Base-by-base conservation (phyloP, 2,113 vertebrate species). In the Oncorhynchus nerka region DNA sequence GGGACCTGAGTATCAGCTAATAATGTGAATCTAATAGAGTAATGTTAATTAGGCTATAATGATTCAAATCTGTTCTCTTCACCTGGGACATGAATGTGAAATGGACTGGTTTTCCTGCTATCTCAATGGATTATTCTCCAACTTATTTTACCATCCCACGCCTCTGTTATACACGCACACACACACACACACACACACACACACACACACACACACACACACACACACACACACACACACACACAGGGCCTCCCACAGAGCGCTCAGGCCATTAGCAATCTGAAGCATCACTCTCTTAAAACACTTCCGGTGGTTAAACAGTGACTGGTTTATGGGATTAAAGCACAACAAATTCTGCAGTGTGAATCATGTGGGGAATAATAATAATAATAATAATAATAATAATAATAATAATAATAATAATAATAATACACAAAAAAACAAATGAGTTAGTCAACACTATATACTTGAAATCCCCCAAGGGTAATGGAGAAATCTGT, bases 251-350 rank as follows among this genome's bases (percentile, higher is more conserved):
- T 32, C 73, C 62, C 22, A 71, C 68, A 68, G 48, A 66, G 26
- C 15, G 26, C 49, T 73, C 0, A 22, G 48, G 74, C 76, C 57
- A 79, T 86, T 83, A 84, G 76, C 71, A 68, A 68, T 71, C 76
- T 76, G 69, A 79, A 20, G 24, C 76, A 30, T 7, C 61, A 83
- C 74, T 80, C 76, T 7, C 81, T 82, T 20, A n/a, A 72, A 55
- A 77, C 68, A 68, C 45, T 71, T 48, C 0, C 57, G 45, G 68
- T 70, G 15, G 68, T 59, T 85, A 70, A 74, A n/a, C 19, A 62
- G 8, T 1, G 55, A 22, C 22, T 26, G 24, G 34, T 24, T 12
- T 11, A 28, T 8, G 24, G 61, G n/a, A 12, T 22, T 12, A 26
- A 5, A 28, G 24, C 64, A 12, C 12, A 15, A 4, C 34, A 34